Evolutionary conservation across 2,797 vertebrate genomes (phyloP).

Genomic region (Oryzias dopingdopingensis): DNA sequence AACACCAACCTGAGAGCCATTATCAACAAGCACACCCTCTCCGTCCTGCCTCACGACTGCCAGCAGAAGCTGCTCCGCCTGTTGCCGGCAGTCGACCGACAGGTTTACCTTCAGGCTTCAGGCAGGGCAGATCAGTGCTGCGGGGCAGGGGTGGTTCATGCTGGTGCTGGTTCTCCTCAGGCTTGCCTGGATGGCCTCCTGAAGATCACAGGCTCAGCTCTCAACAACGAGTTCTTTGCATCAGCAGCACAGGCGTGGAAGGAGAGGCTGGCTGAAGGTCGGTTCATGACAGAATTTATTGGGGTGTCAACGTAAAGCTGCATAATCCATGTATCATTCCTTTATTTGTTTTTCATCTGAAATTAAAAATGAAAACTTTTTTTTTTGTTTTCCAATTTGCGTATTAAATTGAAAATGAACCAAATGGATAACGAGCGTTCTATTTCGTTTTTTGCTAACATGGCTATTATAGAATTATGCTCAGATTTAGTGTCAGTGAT

Average conservation of each 20-base stretch:
- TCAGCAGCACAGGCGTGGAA: slow-evolving; percentile 98
- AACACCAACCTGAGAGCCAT: slow-evolving; percentile 96
- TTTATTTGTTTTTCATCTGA: too few relatives aligned
- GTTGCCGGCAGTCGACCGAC: slow-evolving; percentile 92
- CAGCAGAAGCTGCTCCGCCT: slow-evolving; percentile 91
- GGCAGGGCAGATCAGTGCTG: not conserved
- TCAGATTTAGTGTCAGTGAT: too few relatives aligned
- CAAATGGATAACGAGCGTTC: too few relatives aligned
- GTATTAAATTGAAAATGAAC: too few relatives aligned
- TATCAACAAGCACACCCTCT: slow-evolving; percentile 98
- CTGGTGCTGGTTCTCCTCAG: slow-evolving; percentile 70
- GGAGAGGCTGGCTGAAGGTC: slow-evolving; percentile 93
- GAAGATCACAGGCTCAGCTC: slow-evolving; percentile 91
- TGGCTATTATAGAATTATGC: too few relatives aligned
- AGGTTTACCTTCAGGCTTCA: slow-evolving; percentile 71
- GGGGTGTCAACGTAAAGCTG: slow-evolving; percentile 5
- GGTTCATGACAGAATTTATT: slow-evolving; percentile 38
- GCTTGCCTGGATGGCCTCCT: slow-evolving; percentile 88
- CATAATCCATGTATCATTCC: not conserved
- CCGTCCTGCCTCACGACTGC: slow-evolving; percentile 84
- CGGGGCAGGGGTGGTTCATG: slow-evolving; percentile 14
- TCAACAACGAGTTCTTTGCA: slow-evolving; percentile 99
- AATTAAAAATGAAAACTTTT: too few relatives aligned
- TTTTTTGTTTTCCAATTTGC: too few relatives aligned
- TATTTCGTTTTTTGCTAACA: too few relatives aligned